Evolutionary conservation across 2,113 vertebrate genomes (phyloP), one percentile per base, ranked within the genome.

Genomic region (Xenopus borealis): DNA sequence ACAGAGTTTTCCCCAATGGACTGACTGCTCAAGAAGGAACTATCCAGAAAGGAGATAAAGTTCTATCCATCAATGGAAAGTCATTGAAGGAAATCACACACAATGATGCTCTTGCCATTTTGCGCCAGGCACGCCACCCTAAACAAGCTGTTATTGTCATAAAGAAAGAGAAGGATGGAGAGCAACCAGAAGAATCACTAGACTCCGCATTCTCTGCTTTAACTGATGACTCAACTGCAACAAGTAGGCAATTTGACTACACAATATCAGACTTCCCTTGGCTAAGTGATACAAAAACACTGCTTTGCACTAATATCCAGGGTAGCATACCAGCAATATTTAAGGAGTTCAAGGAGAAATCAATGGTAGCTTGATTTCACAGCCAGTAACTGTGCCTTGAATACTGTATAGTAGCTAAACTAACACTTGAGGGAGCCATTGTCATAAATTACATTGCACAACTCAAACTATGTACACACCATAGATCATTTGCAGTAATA

Each of bases 21-120:
- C 82, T 98, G 80, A 96, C 94, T 0, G 91, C 88, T 70, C 93
- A 95, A 82, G 95, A 98, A 81, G 96, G 96, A 23, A 98, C 96
- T 7, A 95, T 98, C 30, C 90, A 95, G 84, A 96, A 94, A 85
- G 95, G 96, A 62, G 93, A 94, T 0, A 93, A 96, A 83, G 93
- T 99, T 0, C 80, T 98, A 66, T 99, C 97, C 9, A 94, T 99
- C 79, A 98, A 99, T 0, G 96, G 97, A 7, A 95, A 95, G 78
- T 94, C 90, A 0, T 90, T 99, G 30, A 94, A 93, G 71, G 91
- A 90, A 0, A 81, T 89, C 0, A 94, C 91, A 0, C 96, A 98
- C 75, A 82, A 40, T 0, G 93, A 95, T 0, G 96, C 94, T 58
- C 93, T 94, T 12, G 86, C 88, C 0, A 90, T 93, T 61, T 78